Base-by-base conservation (phyloP, 2,113 vertebrate genomes). In the Dascyllus trimaculatus region DNA sequence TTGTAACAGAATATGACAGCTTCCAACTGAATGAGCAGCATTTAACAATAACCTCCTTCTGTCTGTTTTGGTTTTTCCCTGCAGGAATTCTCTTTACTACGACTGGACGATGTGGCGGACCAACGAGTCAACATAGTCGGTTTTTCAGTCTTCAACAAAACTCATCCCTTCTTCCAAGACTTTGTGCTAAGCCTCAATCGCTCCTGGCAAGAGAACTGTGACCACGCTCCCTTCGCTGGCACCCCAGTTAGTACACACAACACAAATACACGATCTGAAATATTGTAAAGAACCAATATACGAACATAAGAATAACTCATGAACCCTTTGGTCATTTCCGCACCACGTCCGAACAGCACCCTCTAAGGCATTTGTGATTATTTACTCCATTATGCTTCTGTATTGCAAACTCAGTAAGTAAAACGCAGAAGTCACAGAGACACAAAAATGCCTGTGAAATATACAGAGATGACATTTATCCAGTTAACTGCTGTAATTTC, bases 181-280 rank as follows among this genome's bases (percentile, higher is more conserved):
- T 99, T 99, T 85, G 94, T 95, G 9, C 94, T 97, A 80, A 99
- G 97, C 86, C 97, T 99, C 93, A 98, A 98, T 89, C 96, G 97
- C 74, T 99, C 98, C 70, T 99, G 98, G 98, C 97, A 99, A 88
- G 98, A 99, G 93, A 99, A 99, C 92, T 99, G 98, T 21, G 98
- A 99, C 81, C 98, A 99, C 0, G 96, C 96, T 65, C 96, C 97
- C 56, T 99, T 99, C 13, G 96, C 96, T 4, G 97, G 98, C 21
- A 97, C 96, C 3, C 97, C 97, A 32, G 98, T 99, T 84, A 96
- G 96, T 90, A 26, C 75, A 80, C 14, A 60, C 60, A 71, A 43
- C 26, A 66, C 52, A 72, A 61, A 66, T 26, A 65, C 11, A 61
- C 14, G 8, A 19, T 43, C 26, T 32, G 74, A 75, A 21, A 77